These are phyloP conservation scores for Mesembrinibis cayennensis DNA, from an alignment of 2,113 vertebrate genomes.

Conservation along the genomic window DNA sequence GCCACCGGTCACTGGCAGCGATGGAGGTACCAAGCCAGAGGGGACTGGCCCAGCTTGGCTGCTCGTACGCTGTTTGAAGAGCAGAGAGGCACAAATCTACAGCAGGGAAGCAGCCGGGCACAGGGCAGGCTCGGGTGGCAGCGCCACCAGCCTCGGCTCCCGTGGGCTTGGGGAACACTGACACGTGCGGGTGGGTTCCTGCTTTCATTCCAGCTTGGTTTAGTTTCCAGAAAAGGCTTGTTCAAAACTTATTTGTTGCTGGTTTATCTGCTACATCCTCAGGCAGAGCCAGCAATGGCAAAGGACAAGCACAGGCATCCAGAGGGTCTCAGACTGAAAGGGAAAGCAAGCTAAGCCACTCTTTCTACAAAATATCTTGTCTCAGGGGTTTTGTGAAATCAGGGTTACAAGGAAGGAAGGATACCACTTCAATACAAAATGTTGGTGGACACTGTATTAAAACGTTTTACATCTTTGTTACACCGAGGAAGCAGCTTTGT, in stretches of 20 bases:
- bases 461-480: constrained; percentile 5
- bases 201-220: background rate
- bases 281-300: background rate
- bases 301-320: background rate
- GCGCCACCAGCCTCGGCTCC: background rate
- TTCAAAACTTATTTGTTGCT: background rate
- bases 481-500: constrained; percentile 79
- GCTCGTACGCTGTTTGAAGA: fast-evolving
- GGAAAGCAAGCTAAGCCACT: background rate
- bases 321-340: background rate
- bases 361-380: background rate
- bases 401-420: background rate
- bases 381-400: background rate
- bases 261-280: background rate
- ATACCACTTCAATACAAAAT: background rate
- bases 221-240: background rate
- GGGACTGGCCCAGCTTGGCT: background rate
- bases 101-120: background rate
- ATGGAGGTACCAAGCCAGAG: background rate
- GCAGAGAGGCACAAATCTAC: background rate
- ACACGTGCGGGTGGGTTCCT: fast-evolving
- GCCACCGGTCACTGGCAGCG: background rate
- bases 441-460: background rate
- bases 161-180: background rate
- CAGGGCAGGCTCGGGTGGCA: fast-evolving